Conservation (phyloP, 2,797 vertebrate genomes). For the Apogon hyalosoma region DNA sequence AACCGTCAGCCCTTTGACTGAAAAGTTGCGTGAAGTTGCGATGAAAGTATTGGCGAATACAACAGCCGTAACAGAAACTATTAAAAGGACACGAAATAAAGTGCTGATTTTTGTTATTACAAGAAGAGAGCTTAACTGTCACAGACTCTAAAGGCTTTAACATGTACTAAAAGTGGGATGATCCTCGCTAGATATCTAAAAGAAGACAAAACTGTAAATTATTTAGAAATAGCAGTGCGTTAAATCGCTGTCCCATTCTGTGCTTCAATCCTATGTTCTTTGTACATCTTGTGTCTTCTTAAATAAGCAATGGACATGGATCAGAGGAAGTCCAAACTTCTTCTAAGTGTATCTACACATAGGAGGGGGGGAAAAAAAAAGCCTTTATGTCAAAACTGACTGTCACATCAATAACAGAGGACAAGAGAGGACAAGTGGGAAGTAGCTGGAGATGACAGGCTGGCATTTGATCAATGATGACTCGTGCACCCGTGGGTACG, state of each 20-base stretch:
- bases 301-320: constrained; percentile 6
- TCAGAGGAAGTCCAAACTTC: constrained; percentile 12
- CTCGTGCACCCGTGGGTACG: constrained; percentile 49
- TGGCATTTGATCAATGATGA: constrained; percentile 72
- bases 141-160: constrained; percentile 40
- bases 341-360: neutral
- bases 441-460: constrained; percentile 47
- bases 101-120: constrained; percentile 45
- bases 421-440: constrained; percentile 31
- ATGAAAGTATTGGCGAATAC: constrained; percentile 17
- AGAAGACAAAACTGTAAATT: constrained; percentile 3
- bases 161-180: constrained; percentile 26
- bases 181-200: constrained; percentile 9
- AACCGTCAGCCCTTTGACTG: neutral
- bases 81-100: constrained; percentile 50
- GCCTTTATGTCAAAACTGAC: constrained; percentile 39
- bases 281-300: neutral
- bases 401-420: constrained; percentile 43
- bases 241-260: neutral
- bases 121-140: constrained; percentile 34
- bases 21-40: constrained; percentile 16
- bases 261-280: neutral
- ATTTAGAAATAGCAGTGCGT: neutral
- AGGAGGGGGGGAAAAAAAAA: constrained; percentile 2
- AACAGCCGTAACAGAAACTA: constrained; percentile 28